Conservation (phyloP, 2,797 vertebrate species). For the Coregonus suidteri region DNA sequence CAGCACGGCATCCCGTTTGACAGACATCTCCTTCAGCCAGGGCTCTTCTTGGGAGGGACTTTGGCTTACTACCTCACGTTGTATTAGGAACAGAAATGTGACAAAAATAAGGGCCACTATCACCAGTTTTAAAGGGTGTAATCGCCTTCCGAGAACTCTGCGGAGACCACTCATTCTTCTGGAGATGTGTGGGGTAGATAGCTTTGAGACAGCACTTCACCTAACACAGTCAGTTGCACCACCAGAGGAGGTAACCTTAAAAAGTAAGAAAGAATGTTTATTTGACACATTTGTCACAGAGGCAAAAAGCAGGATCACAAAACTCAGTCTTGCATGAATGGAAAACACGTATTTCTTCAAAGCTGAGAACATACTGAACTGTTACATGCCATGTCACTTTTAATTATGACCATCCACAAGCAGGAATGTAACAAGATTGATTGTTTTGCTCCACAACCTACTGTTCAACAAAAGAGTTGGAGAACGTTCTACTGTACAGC, state of each 20-base stretch:
- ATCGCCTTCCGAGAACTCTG: conserved; percentile 78
- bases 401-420: background rate
- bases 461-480: background rate
- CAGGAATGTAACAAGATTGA: background rate
- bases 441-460: background rate
- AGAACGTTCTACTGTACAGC: background rate
- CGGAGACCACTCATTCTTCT: conserved; percentile 84
- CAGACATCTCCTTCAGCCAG: conserved; percentile 79
- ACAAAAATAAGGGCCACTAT: conserved; percentile 85
- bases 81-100: conserved; percentile 92
- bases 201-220: conserved; percentile 52
- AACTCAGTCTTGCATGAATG: background rate
- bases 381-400: background rate
- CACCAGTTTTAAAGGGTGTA: conserved; percentile 88
- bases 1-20: conserved; percentile 87
- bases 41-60: conserved; percentile 81
- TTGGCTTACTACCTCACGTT: conserved; percentile 90
- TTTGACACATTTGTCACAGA: background rate
- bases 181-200: conserved; percentile 30
- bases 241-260: conserved; percentile 34
- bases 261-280: conserved; percentile 16
- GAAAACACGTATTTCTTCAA: background rate
- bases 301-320: conserved; percentile 5
- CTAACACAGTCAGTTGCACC: conserved; percentile 42
- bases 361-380: background rate